These are phyloP conservation scores for Streblospio benedicti DNA, from an alignment of 1,140 invertebrate species.

Conservation along the genomic window DNA sequence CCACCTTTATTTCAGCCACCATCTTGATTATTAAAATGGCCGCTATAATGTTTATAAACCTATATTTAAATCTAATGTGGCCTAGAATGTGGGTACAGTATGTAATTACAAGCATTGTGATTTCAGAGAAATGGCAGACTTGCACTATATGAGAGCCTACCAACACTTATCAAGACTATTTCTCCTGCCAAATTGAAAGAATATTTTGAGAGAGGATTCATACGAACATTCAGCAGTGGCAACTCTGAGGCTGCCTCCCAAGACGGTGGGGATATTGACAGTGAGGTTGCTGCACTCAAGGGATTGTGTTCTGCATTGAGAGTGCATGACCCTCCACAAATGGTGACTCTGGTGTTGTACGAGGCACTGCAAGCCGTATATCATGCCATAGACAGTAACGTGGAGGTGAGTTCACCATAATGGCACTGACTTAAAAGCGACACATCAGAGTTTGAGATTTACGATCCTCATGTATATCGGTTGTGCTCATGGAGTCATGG, in stretches of 20 bases:
- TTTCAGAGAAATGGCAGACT: background rate
- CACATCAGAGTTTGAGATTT: no score
- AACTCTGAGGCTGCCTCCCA: no score
- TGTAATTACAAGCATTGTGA: background rate
- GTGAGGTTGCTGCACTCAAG: background rate
- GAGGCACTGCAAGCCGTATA: background rate
- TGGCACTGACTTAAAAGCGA: no score
- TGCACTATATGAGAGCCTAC: background rate
- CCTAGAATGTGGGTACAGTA: background rate
- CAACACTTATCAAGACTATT: background rate
- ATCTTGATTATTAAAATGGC: no score
- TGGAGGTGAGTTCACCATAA: background rate
- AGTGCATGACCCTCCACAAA: conserved; percentile 2
- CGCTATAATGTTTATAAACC: no score
- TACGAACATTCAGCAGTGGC: background rate
- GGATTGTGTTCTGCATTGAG: background rate
- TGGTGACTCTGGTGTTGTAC: background rate
- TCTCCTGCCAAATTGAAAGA: background rate
- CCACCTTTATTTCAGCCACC: no score
- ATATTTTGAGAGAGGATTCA: background rate
- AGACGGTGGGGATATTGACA: background rate
- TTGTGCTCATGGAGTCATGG: background rate
- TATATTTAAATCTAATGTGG: no score
- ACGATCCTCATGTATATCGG: background rate
- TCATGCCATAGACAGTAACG: background rate